Conservation (phyloP, 1,140 invertebrate species). For the Drosophila jambulina region DNA sequence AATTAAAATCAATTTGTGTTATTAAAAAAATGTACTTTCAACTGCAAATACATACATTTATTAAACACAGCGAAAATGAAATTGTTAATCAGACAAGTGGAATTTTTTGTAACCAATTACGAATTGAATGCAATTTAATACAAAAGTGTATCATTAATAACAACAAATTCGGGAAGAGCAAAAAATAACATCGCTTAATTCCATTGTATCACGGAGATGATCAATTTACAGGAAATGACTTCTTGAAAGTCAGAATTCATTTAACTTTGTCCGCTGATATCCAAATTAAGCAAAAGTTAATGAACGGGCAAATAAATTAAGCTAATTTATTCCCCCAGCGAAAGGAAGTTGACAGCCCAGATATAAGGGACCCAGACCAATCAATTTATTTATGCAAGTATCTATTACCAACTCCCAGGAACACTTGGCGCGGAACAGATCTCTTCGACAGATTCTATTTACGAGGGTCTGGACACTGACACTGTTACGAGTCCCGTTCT, state of each 20-base stretch:
- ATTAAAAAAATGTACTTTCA: constrained; percentile 25
- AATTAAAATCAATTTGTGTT: constrained; percentile 25
- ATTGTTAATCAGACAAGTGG: constrained; percentile 30
- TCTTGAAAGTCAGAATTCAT: constrained; percentile 25
- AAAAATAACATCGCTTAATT: constrained; percentile 10
- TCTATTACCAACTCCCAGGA: constrained; percentile 44
- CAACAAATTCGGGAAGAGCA: not conserved
- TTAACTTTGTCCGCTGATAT: constrained; percentile 6
- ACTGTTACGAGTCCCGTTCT: constrained; percentile 5
- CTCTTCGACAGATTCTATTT: constrained; percentile 30
- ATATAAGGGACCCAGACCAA: constrained; percentile 19
- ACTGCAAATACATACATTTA: constrained; percentile 2
- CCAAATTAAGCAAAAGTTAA: constrained; percentile 17
- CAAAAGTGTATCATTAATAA: constrained; percentile 7
- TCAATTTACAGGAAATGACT: constrained; percentile 22
- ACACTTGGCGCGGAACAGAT: constrained; percentile 32
- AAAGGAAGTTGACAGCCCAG: constrained; percentile 30
- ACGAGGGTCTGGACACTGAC: constrained; percentile 19
- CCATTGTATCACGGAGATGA: not conserved
- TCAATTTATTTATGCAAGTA: constrained; percentile 47
- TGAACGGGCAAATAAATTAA: constrained; percentile 40
- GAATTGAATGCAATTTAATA: constrained; percentile 26
- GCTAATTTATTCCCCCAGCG: constrained; percentile 38
- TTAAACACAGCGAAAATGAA: constrained; percentile 12
- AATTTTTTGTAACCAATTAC: constrained; percentile 21